A percentile compares a stretch with the other conserved stretches of the same genome.
These are phyloP conservation scores for Nephrotoma appendiculata DNA, from an alignment of 2,888 invertebrate genomes.

Conservation along the genomic window DNA sequence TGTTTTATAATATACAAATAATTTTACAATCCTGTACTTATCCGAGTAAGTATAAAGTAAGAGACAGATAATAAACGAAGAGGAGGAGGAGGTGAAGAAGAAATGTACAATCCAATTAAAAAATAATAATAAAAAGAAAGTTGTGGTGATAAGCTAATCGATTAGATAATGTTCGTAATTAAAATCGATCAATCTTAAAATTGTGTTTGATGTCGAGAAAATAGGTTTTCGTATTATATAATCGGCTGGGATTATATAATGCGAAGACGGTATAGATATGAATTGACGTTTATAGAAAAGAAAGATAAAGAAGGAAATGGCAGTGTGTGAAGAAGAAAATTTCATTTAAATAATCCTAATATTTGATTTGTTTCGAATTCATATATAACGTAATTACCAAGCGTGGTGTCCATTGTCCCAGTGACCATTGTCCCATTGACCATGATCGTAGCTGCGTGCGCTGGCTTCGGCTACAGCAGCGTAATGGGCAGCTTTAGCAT, in stretches of 20 bases:
- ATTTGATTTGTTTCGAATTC: neutral
- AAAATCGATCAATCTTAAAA: neutral
- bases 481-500: constrained; percentile 31
- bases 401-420: constrained; percentile 19
- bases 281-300: neutral
- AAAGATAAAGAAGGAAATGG: neutral
- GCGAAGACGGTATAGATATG: neutral
- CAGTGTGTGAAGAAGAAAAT: neutral
- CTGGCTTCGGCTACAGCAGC: constrained; percentile 29
- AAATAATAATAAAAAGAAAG: neutral
- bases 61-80: neutral
- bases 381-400: neutral
- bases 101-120: neutral
- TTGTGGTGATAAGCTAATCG: neutral
- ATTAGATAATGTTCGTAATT: neutral
- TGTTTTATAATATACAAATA: neutral
- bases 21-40: neutral
- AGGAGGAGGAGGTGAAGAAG: neutral
- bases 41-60: neutral
- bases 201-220: neutral
- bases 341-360: neutral
- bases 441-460: constrained; percentile 20
- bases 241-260: neutral
- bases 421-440: constrained; percentile 17
- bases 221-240: neutral